Percentiles rank a stretch among this genome's conserved stretches.
Conservation (phyloP, 2,888 invertebrate species). For the Andrena camellia region DNA sequence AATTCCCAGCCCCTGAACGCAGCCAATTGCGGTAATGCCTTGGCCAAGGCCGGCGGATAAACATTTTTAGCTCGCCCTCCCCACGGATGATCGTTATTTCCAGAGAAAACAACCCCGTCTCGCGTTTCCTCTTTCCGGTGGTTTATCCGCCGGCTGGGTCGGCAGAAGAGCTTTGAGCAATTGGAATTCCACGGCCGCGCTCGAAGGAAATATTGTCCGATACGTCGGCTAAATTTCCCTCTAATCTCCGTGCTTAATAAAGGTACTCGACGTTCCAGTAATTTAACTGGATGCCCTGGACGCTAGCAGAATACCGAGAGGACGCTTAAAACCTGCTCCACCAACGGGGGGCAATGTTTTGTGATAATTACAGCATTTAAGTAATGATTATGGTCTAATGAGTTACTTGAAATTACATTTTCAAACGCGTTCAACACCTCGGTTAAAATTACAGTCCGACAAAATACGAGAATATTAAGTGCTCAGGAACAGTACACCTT, state of each 20-base stretch:
- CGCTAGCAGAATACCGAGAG: constrained; percentile 9
- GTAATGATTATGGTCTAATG: not conserved
- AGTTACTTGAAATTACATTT: constrained; percentile 19
- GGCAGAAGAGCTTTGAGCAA: not conserved
- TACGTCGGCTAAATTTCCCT: constrained; percentile 17
- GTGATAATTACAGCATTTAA: constrained; percentile 17
- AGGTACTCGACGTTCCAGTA: constrained; percentile 30
- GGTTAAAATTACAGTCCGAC: not conserved
- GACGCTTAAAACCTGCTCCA: constrained; percentile 12
- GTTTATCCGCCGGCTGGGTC: not conserved
- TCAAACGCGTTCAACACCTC: not conserved
- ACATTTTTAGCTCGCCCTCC: constrained; percentile 46
- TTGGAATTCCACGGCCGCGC: not conserved
- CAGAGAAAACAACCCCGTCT: constrained; percentile 52
- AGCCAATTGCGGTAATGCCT: constrained; percentile 72
- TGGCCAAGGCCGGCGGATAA: constrained; percentile 41
- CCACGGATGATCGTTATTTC: constrained; percentile 58
- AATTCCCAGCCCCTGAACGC: constrained; percentile 61
- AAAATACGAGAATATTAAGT: not conserved
- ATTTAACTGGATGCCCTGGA: constrained; percentile 37
- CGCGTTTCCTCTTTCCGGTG: constrained; percentile 22
- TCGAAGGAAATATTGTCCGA: not conserved
- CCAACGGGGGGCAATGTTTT: not conserved
- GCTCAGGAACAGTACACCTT: not conserved
- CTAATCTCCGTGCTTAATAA: constrained; percentile 33